phyloP scores from a whole-genome alignment of 2,888 invertebrate species.

The Aplocera efformata region DNA sequence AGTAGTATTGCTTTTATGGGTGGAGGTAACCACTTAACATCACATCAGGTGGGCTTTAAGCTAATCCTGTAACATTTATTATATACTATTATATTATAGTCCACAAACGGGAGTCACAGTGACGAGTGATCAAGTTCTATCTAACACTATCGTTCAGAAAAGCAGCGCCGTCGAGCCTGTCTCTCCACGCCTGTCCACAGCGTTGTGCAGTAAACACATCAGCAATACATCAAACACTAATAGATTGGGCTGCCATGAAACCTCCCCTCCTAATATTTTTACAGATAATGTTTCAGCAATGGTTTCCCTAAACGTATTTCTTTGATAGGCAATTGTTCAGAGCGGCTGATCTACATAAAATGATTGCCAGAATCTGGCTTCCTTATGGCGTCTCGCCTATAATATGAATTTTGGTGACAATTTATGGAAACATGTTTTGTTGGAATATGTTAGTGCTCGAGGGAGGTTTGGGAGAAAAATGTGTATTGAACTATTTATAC shows the following conservation, averaged over 20 bases:
- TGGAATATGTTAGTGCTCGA: conserved; percentile 2
- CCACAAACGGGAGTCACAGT: no score
- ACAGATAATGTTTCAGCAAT: conserved; percentile 9
- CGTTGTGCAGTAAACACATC: no score
- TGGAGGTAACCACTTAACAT: no score
- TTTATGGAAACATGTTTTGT: conserved; percentile 11
- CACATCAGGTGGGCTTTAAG: no score
- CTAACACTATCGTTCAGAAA: no score
- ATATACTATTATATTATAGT: no score
- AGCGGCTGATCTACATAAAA: conserved; percentile 17
- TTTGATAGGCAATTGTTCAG: conserved; percentile 17
- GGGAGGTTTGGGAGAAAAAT: not conserved
- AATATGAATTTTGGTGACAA: conserved; percentile 11
- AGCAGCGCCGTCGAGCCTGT: no score
- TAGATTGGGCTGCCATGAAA: conserved; percentile 3
- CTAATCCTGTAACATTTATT: no score
- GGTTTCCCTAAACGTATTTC: conserved; percentile 12
- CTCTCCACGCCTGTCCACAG: no score
- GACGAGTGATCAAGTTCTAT: no score
- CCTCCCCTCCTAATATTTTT: conserved; percentile 13
- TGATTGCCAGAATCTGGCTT: conserved; percentile 11
- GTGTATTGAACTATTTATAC: not conserved
- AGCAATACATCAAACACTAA: not conserved
- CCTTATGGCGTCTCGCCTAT: conserved; percentile 4
- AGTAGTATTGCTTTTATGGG: no score